These are phyloP conservation scores for Eristalinus sepulchralis DNA, from an alignment of 2,888 invertebrate species.

Conservation along the genomic window DNA sequence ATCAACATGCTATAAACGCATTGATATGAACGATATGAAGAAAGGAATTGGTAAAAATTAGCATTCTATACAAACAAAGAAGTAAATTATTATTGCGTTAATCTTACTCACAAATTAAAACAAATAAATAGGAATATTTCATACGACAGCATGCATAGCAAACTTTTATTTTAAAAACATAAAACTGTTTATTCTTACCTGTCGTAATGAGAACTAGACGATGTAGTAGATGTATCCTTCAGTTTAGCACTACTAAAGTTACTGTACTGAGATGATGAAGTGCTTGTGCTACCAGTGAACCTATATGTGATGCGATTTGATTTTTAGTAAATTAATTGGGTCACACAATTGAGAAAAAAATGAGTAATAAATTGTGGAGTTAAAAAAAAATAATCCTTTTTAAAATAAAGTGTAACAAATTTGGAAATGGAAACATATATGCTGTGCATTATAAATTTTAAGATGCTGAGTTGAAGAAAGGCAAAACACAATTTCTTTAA, in stretches of 20 bases:
- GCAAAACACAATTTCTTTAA: no score
- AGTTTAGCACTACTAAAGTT: conserved; percentile 81
- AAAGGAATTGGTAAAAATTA: no score
- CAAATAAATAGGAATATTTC: background rate
- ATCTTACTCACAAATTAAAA: background rate
- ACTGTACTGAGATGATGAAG: conserved; percentile 81
- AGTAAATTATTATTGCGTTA: background rate
- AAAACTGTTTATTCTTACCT: conserved; percentile 77
- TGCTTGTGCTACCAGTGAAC: conserved; percentile 81
- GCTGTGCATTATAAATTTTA: background rate
- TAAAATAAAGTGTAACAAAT: background rate
- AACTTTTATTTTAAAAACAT: background rate
- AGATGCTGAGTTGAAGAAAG: no score
- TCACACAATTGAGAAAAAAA: conserved; percentile 57
- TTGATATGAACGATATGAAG: no score
- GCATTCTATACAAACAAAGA: background rate
- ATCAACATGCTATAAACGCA: no score
- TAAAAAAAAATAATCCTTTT: background rate
- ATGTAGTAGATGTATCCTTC: conserved; percentile 79
- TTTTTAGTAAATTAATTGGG: conserved; percentile 65
- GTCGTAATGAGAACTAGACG: conserved; percentile 80
- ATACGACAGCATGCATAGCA: background rate
- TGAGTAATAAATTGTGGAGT: conserved; percentile 13
- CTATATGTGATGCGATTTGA: conserved; percentile 74
- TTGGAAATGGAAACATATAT: conserved; percentile 1